Evolutionary conservation across 2,888 invertebrate genomes (phyloP).

Genomic region (Drosophila atripex): DNA sequence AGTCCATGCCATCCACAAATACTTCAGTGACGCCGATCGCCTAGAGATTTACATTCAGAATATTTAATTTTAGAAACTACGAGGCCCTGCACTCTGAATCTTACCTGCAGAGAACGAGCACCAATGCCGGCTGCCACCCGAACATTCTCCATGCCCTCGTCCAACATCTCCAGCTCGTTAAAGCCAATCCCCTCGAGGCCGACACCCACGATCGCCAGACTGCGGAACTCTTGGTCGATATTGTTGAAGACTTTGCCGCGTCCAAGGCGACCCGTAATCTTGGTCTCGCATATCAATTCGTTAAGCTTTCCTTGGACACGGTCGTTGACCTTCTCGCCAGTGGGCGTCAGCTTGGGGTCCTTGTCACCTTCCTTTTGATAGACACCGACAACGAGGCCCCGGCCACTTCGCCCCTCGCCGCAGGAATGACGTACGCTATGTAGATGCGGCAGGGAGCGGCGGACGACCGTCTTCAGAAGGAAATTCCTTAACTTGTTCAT

Average conservation of each 20-base stretch:
- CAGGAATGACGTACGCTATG: slow-evolving; percentile 33
- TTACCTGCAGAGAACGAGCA: slow-evolving; percentile 82
- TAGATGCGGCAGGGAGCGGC: not conserved
- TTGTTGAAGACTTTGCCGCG: slow-evolving; percentile 85
- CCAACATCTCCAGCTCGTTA: slow-evolving; percentile 88
- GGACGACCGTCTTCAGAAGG: slow-evolving; percentile 16
- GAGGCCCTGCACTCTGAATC: not conserved
- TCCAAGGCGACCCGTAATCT: slow-evolving; percentile 76
- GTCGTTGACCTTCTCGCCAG: slow-evolving; percentile 84
- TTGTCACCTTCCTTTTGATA: slow-evolving; percentile 84
- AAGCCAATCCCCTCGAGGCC: slow-evolving; percentile 87
- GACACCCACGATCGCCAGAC: slow-evolving; percentile 88
- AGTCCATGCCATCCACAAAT: slow-evolving; percentile 86
- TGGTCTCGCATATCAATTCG: slow-evolving; percentile 83
- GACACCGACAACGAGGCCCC: slow-evolving; percentile 85
- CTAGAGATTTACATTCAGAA: not conserved
- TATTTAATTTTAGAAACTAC: not conserved
- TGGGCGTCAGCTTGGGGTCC: slow-evolving; percentile 83
- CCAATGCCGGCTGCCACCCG: slow-evolving; percentile 87
- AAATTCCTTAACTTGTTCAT: slow-evolving; percentile 48
- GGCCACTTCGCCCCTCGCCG: slow-evolving; percentile 63
- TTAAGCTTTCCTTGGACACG: slow-evolving; percentile 83
- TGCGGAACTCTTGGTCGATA: slow-evolving; percentile 85
- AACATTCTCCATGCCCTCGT: slow-evolving; percentile 88
- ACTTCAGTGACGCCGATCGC: slow-evolving; percentile 84